These are phyloP conservation scores for Halichondria panicea DNA, from an alignment of 37 sponge, comb jelly and placozoan species.

Conservation along the genomic window DNA sequence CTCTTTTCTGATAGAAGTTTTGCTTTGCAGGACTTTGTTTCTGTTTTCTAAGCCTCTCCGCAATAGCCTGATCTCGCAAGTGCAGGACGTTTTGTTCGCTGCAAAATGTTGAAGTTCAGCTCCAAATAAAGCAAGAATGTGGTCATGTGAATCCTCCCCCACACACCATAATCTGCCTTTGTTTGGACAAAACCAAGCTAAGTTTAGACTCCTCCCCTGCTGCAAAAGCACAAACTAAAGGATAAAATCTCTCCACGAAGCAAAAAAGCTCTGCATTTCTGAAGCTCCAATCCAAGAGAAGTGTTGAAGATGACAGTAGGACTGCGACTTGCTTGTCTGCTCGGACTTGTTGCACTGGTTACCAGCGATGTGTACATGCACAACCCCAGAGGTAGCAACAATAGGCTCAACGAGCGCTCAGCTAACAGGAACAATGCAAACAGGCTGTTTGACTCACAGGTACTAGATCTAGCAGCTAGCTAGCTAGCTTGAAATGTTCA, in stretches of 20 bases:
- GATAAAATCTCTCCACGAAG: neutral
- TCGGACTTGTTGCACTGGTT: conserved; percentile 7
- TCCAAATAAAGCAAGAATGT: no score
- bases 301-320: conserved; percentile 14
- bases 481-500: neutral
- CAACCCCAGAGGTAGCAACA: conserved; percentile 97
- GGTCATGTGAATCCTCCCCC: no score
- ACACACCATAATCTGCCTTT: no score
- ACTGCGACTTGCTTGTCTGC: conserved; percentile 35
- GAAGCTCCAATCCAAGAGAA: neutral
- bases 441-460: conserved; percentile 98
- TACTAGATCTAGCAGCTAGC: conserved; percentile 14
- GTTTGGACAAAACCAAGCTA: neutral
- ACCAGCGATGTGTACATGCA: conserved; percentile 90
- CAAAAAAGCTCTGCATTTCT: neutral
- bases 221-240: neutral
- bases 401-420: conserved; percentile 92
- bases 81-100: no score
- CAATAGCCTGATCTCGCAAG: no score
- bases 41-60: no score
- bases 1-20: no score
- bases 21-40: no score
- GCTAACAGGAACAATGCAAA: conserved; percentile 95
- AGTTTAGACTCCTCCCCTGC: neutral
- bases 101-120: no score